Evolutionary conservation across 2,113 vertebrate genomes (phyloP).

Genomic region (Brachypteracias leptosomus): DNA sequence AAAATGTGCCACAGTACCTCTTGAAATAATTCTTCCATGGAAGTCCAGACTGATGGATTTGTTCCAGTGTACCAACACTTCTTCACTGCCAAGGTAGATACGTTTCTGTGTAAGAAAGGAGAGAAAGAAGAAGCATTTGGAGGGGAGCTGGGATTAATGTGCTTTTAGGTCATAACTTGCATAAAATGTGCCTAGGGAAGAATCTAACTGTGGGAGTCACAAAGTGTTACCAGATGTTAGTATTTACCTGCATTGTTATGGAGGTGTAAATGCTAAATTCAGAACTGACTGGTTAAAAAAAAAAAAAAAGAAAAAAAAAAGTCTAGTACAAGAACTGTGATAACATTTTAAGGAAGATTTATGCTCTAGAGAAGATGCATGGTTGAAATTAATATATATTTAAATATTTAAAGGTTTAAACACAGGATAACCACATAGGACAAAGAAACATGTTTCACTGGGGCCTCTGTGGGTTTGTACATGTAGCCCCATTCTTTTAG

Average conservation of each 20-base stretch:
- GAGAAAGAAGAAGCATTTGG: neutral
- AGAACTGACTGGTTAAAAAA: neutral
- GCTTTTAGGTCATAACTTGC: neutral
- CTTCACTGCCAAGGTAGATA: neutral
- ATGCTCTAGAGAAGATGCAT: neutral
- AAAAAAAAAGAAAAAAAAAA: too few species aligned
- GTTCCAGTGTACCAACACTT: neutral
- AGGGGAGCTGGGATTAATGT: neutral
- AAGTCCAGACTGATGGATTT: neutral
- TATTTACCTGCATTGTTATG: neutral
- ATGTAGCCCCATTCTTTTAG: neutral
- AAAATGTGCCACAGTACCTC: neutral
- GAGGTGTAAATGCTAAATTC: neutral
- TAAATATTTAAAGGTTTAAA: slow-evolving; percentile 45
- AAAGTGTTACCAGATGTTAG: neutral
- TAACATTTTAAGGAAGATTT: neutral
- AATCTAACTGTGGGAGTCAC: neutral
- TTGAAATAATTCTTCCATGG: neutral
- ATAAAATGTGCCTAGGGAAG: neutral
- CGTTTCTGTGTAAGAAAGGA: neutral
- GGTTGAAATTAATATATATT: slow-evolving; percentile 15
- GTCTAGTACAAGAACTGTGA: neutral
- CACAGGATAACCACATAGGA: neutral
- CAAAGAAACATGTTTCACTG: neutral
- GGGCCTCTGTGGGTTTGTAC: neutral